A percentile compares a stretch with the other conserved stretches of the same genome.
These are phyloP conservation scores for Phymorhynchus buccinoides DNA, from an alignment of 1,140 invertebrate genomes.

Conservation along the genomic window DNA sequence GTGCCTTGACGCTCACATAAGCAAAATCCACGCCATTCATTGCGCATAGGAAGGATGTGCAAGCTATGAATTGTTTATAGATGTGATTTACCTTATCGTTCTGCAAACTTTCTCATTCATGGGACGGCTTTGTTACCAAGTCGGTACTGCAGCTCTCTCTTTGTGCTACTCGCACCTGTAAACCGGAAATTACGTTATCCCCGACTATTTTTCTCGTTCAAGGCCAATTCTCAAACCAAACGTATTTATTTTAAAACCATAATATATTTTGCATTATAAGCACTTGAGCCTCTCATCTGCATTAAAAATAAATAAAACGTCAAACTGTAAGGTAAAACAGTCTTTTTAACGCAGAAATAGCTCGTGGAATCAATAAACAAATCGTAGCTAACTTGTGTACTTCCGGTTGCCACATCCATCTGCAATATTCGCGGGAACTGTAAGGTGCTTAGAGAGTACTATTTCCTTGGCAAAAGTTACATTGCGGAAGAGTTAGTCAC, in stretches of 20 bases:
- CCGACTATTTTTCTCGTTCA: conserved; percentile 8
- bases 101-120: background rate
- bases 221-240: conserved; percentile 5
- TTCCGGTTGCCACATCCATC: background rate
- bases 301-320: background rate
- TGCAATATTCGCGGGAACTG: background rate
- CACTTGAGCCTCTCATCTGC: background rate
- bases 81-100: conserved; percentile 1
- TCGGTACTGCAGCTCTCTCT: conserved; percentile 20
- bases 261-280: background rate
- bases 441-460: background rate
- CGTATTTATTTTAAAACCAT: background rate
- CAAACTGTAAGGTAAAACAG: background rate
- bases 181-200: conserved; percentile 42
- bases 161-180: conserved; percentile 38
- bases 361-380: background rate
- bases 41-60: background rate
- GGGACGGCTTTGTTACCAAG: conserved; percentile 8
- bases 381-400: background rate
- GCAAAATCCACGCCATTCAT: background rate
- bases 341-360: background rate
- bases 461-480: too few species aligned
- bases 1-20: background rate
- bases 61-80: too few species aligned
- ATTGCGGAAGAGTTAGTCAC: background rate